Evolutionary conservation across 1,140 invertebrate genomes (phyloP), one percentile per base, ranked within the genome.

Genomic region (Holcopasites calliopsidis): DNA sequence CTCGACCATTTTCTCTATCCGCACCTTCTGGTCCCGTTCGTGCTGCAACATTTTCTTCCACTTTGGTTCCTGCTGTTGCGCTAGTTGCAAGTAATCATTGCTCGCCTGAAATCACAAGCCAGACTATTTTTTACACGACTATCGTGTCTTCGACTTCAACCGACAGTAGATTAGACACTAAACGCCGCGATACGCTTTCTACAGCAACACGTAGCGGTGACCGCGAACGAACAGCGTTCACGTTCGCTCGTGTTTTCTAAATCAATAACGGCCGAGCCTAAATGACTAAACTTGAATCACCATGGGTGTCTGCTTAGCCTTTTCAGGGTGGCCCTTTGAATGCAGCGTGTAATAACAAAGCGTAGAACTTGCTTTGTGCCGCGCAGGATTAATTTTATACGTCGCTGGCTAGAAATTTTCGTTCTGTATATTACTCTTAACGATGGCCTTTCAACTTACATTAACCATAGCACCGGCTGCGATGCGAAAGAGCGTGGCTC

Each of bases 1-100:
- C 90, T 99, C 98, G 3, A 99, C 97, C 92, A 99, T 97, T 86
- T 99, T 98, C 90, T 99, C 98, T 52, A 99, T 92, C n/a, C 97
- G 93, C 82, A 96, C 93, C 83, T 98, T 95, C 91, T 99, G 97
- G 78, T 99, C 98, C 2, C 98, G 95, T 88, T 99, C 98, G 88
- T 99, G 96, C 78, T 98, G 96, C 60, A 99, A 90, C 88, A 98
- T 94, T 81, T 96, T 96, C 79, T 96, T 96, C 96, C 98, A 97
- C 82, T 98, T 97, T 50, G 95, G 94, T 61, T 97, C 96, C 74
- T 98, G 97, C 10, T 94, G 95, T 81, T 97, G 95, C 8, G 97
- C 97, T 62, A 97, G 93, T 78, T 95, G 95, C 74, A 98, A 92
- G 91, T 98, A 99, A 69, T 99, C 97, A 23, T 94, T 94, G 91